Evolutionary conservation across 2,888 invertebrate species (phyloP).

Genomic region (Tromatobia lineatoria): DNA sequence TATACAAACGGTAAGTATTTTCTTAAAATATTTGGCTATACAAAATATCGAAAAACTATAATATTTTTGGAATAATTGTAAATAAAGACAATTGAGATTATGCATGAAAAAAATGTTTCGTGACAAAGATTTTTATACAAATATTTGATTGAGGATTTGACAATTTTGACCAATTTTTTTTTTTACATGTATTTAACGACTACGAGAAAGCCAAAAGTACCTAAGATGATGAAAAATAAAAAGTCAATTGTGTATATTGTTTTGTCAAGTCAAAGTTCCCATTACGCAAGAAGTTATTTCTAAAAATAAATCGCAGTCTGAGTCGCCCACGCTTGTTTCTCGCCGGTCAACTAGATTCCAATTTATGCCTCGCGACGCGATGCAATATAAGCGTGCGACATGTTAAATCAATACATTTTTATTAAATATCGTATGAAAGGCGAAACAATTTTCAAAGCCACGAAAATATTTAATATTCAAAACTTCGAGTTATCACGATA

Average conservation of each 20-base stretch:
- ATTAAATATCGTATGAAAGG: background rate
- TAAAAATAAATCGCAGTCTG: slow-evolving; percentile 29
- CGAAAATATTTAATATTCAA: background rate
- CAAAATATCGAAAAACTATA: too few relatives aligned
- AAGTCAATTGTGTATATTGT: slow-evolving; percentile 27
- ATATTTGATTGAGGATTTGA: background rate
- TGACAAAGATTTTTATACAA: too few relatives aligned
- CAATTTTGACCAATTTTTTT: background rate
- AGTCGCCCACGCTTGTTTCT: slow-evolving; percentile 6
- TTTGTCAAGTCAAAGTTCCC: slow-evolving; percentile 7
- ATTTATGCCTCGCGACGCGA: slow-evolving; percentile 20
- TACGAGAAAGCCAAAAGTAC: background rate
- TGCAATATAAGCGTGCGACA: slow-evolving; percentile 1
- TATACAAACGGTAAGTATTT: too few relatives aligned
- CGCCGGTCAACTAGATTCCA: slow-evolving; percentile 34
- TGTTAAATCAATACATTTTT: background rate
- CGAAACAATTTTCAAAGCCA: too few relatives aligned
- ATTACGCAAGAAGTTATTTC: slow-evolving; percentile 22
- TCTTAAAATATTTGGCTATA: too few relatives aligned
- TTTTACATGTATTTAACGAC: background rate
- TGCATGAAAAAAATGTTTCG: too few relatives aligned
- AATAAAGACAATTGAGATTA: background rate
- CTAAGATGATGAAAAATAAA: background rate
- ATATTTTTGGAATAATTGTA: too few relatives aligned
- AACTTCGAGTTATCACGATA: background rate